Conservation (phyloP, 35 echinoderm and acorn worm species). For the Apostichopus parvimensis region DNA sequence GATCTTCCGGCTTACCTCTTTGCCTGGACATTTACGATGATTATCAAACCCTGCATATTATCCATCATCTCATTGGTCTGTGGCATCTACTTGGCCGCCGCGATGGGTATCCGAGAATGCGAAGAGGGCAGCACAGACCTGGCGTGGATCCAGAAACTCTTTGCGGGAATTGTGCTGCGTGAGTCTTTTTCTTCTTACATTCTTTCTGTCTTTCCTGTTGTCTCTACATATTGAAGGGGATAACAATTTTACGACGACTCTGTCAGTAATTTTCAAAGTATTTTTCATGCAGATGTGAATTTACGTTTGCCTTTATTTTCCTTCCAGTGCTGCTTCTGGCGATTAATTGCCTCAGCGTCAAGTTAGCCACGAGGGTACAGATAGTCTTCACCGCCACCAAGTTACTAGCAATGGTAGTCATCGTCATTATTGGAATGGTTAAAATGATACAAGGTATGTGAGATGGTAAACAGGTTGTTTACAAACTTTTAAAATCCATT, state of each 20-base stretch:
- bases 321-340: constrained; percentile 71
- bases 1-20: constrained; percentile 82
- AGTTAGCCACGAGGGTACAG: constrained; percentile 77
- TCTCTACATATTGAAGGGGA: too few relatives aligned
- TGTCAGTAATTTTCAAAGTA: too few relatives aligned
- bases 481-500: too few relatives aligned
- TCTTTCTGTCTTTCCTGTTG: too few relatives aligned
- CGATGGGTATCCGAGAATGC: constrained; percentile 46
- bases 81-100: constrained; percentile 80
- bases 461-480: too few relatives aligned
- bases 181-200: background rate
- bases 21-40: constrained; percentile 78
- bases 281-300: too few relatives aligned
- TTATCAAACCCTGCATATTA: constrained; percentile 85
- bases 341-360: constrained; percentile 85
- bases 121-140: background rate
- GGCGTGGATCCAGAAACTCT: constrained; percentile 23
- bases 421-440: constrained; percentile 75
- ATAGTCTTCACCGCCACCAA: constrained; percentile 88
- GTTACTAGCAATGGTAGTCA: constrained; percentile 69
- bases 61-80: constrained; percentile 82
- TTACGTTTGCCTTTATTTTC: background rate
- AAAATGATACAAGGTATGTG: constrained; percentile 80
- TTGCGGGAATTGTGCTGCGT: constrained; percentile 26
- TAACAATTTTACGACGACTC: too few relatives aligned